Evolutionary conservation across 2,113 vertebrate species (phyloP).

Genomic region (Hydropotes inermis): DNA sequence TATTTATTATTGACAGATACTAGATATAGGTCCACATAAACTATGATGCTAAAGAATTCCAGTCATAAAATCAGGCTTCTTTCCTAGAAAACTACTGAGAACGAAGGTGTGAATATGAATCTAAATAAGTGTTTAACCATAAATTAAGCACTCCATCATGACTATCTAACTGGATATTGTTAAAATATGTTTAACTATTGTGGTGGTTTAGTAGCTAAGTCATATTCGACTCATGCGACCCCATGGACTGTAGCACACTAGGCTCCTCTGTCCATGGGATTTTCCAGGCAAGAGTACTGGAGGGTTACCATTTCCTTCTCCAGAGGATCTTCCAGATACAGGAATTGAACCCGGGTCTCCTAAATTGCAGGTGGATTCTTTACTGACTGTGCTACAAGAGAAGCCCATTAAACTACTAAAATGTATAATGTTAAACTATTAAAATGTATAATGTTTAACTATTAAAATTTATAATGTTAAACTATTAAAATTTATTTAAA

Average conservation of each 20-base stretch:
- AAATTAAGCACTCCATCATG: background rate
- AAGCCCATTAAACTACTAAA: background rate
- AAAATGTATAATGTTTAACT: background rate
- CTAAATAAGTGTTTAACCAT: background rate
- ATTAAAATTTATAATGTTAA: background rate
- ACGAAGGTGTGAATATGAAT: background rate
- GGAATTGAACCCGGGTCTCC: background rate
- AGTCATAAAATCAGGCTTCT: background rate
- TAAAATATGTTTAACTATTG: background rate
- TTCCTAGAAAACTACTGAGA: background rate
- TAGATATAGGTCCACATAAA: background rate
- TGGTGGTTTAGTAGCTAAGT: background rate
- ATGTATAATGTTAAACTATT: background rate
- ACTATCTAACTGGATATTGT: background rate
- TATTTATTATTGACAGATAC: background rate
- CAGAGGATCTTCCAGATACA: background rate
- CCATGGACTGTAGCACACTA: background rate
- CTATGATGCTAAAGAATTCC: background rate
- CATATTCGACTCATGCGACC: accelerated
- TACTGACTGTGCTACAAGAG: background rate
- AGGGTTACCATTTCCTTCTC: background rate
- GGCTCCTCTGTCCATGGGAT: background rate
- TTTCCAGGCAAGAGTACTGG: background rate
- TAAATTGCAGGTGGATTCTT: background rate
- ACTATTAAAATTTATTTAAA: background rate